Base-by-base conservation (phyloP, 2,888 invertebrate genomes). In the Ceramica pisi region DNA sequence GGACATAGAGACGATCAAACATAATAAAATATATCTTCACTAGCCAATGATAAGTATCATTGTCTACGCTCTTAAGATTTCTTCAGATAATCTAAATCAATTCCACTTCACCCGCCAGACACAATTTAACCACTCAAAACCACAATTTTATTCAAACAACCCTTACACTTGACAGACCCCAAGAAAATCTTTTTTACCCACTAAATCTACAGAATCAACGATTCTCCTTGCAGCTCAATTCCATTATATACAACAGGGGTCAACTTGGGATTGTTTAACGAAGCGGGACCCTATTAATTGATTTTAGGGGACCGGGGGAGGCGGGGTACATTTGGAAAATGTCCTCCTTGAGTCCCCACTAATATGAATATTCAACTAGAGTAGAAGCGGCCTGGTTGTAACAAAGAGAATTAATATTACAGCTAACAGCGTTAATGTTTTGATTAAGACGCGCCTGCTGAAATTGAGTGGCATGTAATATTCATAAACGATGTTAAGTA, bases 221-320 rank as follows among this genome's bases (percentile, higher is more conserved):
- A 84, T 78, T 81, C 86, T 82, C 81, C 77, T 86, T 87, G 87
- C 86, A 84, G 70, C 82, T 83, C 78, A 92, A 92, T 90, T 87
- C 83, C 86, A 90, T 91, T 90, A 92, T 75, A 51, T 59, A 76
- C 68, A 78, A 60, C 85, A 89, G 87, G 90, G 94, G 94, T 94
- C 94, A 94, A 91, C 86, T 90, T 91, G 86, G 89, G 82, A 81
- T 85, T 83, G 90, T 71, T 83, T 92, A 93, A 94, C 94, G 90
- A 94, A 92, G 90, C 93, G 84, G 87, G 81, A 81, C 91, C 87
- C 87, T 90, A 93, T 93, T 94, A 94, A 94, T 94, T 94, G 93
- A 92, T 92, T 92, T 91, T 83, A 79, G 81, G 82, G 83, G 78
- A 78, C 78, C 55, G 73, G 83, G 86, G 86, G 86, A 82, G 82